These are phyloP conservation scores for Drosophila limbata DNA, from an alignment of 2,888 invertebrate species.

Conservation along the genomic window DNA sequence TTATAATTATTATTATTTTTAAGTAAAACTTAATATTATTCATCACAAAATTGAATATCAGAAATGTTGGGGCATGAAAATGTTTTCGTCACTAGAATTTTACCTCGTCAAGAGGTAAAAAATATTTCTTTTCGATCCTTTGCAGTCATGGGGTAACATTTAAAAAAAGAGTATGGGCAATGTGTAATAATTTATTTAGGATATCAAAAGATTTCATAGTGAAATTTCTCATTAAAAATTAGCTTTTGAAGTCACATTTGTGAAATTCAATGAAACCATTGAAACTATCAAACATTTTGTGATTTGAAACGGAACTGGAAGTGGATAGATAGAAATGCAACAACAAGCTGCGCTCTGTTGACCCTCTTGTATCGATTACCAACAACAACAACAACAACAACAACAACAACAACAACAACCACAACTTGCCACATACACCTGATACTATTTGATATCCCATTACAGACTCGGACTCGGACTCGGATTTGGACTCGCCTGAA, in stretches of 20 bases:
- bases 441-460: conserved; percentile 42
- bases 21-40: too few species aligned
- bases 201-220: neutral
- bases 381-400: conserved; percentile 8
- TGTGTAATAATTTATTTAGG: neutral
- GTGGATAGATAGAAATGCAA: conserved; percentile 36
- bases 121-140: too few species aligned
- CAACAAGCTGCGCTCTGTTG: conserved; percentile 52
- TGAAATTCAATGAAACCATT: neutral
- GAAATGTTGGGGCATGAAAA: too few species aligned
- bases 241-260: neutral
- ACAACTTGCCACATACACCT: conserved; percentile 24
- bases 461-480: conserved; percentile 13
- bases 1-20: too few species aligned
- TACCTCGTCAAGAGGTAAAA: too few species aligned
- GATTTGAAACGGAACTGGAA: conserved; percentile 40
- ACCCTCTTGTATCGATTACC: conserved; percentile 57
- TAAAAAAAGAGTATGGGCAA: neutral
- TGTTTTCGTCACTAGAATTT: too few species aligned
- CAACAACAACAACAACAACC: conserved; percentile 1
- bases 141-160: neutral
- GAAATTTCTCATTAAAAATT: neutral
- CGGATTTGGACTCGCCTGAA: conserved; percentile 40
- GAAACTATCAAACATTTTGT: conserved; percentile 6
- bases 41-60: too few species aligned